Evolutionary conservation across 2,113 vertebrate species (phyloP), one percentile per base, ranked within the genome.

Genomic region (Sinocyclocheilus anophthalmus): DNA sequence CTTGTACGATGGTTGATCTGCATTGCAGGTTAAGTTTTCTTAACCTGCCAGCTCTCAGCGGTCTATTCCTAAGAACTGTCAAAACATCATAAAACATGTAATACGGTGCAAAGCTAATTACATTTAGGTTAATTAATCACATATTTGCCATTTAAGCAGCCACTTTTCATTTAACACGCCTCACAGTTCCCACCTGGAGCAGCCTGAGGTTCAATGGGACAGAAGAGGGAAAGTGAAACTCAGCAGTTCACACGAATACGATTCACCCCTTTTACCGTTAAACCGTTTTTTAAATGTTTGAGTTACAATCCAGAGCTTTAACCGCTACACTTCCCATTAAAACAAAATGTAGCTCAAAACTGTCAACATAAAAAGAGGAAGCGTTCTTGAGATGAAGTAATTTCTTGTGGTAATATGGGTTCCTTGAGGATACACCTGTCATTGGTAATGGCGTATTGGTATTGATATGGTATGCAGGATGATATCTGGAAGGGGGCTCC

Each of bases 41-140:
- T 81, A 81, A 81, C 59, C 57, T 81, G 33, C 22, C 78, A 79
- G 53, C 79, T 65, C 79, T 26, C 79, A 82, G 42, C 26, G 69
- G 42, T 53, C 14, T 53, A 65, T 81, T 53, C 1, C 42, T 1
- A 81, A 48, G 39, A 81, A 45, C 59, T n/a, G 45, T 70, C 65
- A 82, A 82, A 82, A 67, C 63, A 37, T 82, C 24, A 55, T 67
- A 24, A 45, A 81, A 65, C 26, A 11, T 53, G 45, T 50, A 69
- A 50, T 70, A 24, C 2, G 16, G 39, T 26, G 37, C 37, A 26
- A 10, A 16, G 37, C 45, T 48, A 48, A 67, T 48, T 67, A 6
- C 59, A 26, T 81, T 65, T 65, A 45, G 16, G 12, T 30, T 26
- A 81, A 30, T 45, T 1, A 67, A 65, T 67, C 4, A 67, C 24